Evolutionary conservation across 2,888 invertebrate species (phyloP).

Genomic region (Xanthorhoe spadicearia): DNA sequence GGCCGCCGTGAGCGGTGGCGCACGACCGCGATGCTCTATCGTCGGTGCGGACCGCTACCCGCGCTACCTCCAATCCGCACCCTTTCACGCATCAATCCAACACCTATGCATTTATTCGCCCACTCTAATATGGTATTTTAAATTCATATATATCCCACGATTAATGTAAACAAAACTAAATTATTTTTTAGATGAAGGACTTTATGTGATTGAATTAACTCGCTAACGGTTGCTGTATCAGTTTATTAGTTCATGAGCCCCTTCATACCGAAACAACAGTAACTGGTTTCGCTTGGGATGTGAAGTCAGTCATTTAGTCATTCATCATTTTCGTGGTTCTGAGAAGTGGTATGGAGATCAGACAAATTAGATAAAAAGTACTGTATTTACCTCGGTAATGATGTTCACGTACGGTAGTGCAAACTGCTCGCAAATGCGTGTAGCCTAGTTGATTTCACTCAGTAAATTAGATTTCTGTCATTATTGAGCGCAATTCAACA

Average conservation of each 20-base stretch:
- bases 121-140: background rate
- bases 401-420: slow-evolving; percentile 35
- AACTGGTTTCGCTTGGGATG: slow-evolving; percentile 30
- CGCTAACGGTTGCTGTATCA: slow-evolving; percentile 24
- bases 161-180: background rate
- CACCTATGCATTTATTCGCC: slow-evolving; percentile 4
- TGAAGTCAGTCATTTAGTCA: slow-evolving; percentile 35
- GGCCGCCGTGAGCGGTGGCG: slow-evolving; percentile 82
- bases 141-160: background rate
- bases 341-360: slow-evolving; percentile 36
- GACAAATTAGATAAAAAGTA: slow-evolving; percentile 36
- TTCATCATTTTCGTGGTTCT: slow-evolving; percentile 41
- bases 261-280: slow-evolving; percentile 25
- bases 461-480: slow-evolving; percentile 42
- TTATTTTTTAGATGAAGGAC: slow-evolving; percentile 8
- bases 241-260: slow-evolving; percentile 32
- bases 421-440: slow-evolving; percentile 36
- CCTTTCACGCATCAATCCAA: slow-evolving; percentile 34
- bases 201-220: slow-evolving; percentile 6
- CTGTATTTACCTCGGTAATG: slow-evolving; percentile 34
- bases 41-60: slow-evolving; percentile 69
- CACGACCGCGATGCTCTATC: slow-evolving; percentile 81
- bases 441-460: slow-evolving; percentile 38
- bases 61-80: slow-evolving; percentile 43
- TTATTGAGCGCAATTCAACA: slow-evolving; percentile 41